These are phyloP conservation scores for Beroe forskalii DNA, from an alignment of 37 sponge, comb jelly and placozoan genomes.

Conservation along the genomic window DNA sequence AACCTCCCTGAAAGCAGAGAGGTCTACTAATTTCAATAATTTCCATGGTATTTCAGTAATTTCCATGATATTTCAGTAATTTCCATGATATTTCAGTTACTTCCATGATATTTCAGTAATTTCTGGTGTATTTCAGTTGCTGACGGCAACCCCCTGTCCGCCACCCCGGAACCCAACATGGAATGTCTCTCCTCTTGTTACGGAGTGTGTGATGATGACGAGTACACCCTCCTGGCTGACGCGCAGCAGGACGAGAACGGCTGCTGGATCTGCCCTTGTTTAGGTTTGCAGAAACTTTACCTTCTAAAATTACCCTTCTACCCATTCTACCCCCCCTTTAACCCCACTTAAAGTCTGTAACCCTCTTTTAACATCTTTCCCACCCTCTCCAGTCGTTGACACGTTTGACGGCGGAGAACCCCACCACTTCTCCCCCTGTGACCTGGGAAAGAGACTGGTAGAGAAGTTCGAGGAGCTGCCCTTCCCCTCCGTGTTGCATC, in stretches of 20 bases:
- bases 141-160: not conserved
- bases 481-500: constrained; percentile 8
- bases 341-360: not conserved
- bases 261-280: constrained; percentile 60
- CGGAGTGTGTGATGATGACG: constrained; percentile 47
- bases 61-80: no score
- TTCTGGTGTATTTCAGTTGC: not conserved
- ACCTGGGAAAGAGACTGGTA: not conserved
- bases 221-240: not conserved
- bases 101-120: no score
- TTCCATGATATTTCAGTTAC: no score
- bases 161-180: not conserved
- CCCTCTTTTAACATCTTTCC: not conserved
- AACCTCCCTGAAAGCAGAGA: no score
- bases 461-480: constrained; percentile 55
- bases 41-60: no score
- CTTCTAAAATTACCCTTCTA: no score
- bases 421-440: not conserved
- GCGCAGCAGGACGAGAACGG: not conserved
- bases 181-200: constrained; percentile 37
- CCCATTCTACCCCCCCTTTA: no score
- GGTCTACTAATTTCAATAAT: no score
- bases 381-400: not conserved
- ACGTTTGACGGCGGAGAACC: not conserved
- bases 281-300: no score